A percentile compares a stretch with the other conserved stretches of the same genome.
Evolutionary conservation across 2,113 vertebrate genomes (phyloP).

Genomic region (Tautogolabrus adspersus): DNA sequence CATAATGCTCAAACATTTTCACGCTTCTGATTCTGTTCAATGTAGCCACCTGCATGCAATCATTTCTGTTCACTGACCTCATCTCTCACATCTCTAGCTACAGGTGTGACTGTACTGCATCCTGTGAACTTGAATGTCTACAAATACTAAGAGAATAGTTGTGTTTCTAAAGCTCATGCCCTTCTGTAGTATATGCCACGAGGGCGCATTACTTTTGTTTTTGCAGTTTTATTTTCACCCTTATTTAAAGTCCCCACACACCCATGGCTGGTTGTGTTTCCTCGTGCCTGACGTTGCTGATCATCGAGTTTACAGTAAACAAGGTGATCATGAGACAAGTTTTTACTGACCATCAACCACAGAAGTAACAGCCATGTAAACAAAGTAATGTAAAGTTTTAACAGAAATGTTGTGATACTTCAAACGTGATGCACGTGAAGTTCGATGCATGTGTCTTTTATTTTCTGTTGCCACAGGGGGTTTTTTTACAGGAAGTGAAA

Average conservation of each 20-base stretch:
- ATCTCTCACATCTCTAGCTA: constrained; percentile 10
- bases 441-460: background rate
- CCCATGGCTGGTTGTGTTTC: background rate
- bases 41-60: background rate
- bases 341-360: background rate
- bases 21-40: background rate
- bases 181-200: background rate
- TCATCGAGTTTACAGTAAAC: background rate
- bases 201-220: background rate
- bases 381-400: background rate
- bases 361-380: background rate
- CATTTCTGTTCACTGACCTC: background rate
- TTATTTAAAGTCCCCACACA: background rate
- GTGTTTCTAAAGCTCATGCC: background rate
- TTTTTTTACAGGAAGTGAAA: background rate
- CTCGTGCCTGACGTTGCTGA: background rate
- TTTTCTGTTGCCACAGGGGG: too few relatives aligned
- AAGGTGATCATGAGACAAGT: background rate
- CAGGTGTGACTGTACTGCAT: background rate
- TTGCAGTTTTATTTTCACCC: background rate
- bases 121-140: background rate
- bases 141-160: background rate
- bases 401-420: background rate
- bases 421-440: background rate
- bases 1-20: constrained; percentile 7